A percentile compares a stretch with the other conserved stretches of the same genome.
These are phyloP conservation scores for Dendrolimus houi DNA, from an alignment of 2,888 invertebrate species.

Conservation along the genomic window DNA sequence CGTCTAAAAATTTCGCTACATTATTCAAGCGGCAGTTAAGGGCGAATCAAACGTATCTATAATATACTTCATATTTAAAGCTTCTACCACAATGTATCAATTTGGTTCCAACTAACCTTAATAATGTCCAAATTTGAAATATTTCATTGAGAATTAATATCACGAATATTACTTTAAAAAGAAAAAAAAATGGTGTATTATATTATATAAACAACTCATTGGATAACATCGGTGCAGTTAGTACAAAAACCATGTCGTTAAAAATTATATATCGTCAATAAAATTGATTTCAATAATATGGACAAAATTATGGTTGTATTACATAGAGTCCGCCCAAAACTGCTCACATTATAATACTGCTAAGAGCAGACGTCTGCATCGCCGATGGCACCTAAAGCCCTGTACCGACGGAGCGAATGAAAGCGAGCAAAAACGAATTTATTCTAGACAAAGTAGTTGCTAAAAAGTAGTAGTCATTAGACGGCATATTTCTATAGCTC, in stretches of 20 bases:
- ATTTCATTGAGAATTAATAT: no score
- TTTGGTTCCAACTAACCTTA: neutral
- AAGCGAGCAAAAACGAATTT: neutral
- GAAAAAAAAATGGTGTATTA: no score
- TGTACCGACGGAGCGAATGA: neutral
- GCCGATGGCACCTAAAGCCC: neutral
- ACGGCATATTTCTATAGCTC: no score
- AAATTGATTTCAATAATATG: neutral
- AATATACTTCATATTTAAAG: constrained; percentile 4
- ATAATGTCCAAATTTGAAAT: neutral
- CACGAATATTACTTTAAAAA: no score
- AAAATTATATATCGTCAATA: constrained; percentile 1
- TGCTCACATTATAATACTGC: constrained; percentile 51
- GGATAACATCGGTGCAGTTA: no score
- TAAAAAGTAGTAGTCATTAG: no score
- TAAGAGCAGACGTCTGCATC: constrained; percentile 21
- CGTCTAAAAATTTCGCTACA: constrained; percentile 58
- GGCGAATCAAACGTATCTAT: constrained; percentile 15
- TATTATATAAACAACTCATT: no score
- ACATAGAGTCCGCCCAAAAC: constrained; percentile 28
- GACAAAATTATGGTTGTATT: constrained; percentile 1
- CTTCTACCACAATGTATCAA: constrained; percentile 1
- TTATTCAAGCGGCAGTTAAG: constrained; percentile 41
- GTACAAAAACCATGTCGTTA: no score
- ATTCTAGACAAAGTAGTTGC: no score